These are phyloP conservation scores for Ochropacha duplaris DNA, from an alignment of 2,888 invertebrate species.

Conservation along the genomic window DNA sequence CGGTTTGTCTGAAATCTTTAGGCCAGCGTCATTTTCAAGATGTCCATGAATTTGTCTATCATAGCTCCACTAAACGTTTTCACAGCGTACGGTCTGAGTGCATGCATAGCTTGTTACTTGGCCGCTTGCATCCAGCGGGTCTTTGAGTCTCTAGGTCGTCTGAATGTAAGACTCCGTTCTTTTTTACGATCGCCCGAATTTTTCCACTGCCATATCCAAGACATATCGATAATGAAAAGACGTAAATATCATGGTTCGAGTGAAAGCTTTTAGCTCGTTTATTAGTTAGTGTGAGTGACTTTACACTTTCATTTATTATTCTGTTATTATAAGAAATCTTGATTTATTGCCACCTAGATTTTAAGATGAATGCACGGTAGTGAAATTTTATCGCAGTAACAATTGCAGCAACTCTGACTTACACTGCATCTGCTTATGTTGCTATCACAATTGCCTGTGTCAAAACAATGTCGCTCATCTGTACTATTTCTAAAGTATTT, in stretches of 20 bases:
- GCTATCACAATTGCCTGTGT: neutral
- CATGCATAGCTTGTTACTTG: neutral
- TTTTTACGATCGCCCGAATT: neutral
- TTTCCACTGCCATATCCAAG: neutral
- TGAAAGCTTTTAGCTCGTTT: neutral
- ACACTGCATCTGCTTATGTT: neutral
- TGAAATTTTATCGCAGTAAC: neutral
- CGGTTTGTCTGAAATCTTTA: no score
- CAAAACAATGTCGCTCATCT: constrained; percentile 16
- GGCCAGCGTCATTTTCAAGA: no score
- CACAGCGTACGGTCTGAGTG: neutral
- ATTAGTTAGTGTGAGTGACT: constrained; percentile 2
- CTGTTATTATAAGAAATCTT: neutral
- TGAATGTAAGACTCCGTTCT: neutral
- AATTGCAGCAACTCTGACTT: neutral
- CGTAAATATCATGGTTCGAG: neutral
- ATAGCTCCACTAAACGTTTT: no score
- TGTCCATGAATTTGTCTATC: no score
- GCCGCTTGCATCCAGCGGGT: neutral
- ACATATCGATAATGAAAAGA: neutral
- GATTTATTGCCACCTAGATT: neutral
- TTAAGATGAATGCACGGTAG: neutral
- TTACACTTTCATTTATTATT: constrained; percentile 1
- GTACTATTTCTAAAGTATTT: constrained; percentile 17
- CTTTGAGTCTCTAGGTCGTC: neutral